Evolutionary conservation across 2,113 vertebrate genomes (phyloP).

Genomic region (Camarhynchus parvulus): DNA sequence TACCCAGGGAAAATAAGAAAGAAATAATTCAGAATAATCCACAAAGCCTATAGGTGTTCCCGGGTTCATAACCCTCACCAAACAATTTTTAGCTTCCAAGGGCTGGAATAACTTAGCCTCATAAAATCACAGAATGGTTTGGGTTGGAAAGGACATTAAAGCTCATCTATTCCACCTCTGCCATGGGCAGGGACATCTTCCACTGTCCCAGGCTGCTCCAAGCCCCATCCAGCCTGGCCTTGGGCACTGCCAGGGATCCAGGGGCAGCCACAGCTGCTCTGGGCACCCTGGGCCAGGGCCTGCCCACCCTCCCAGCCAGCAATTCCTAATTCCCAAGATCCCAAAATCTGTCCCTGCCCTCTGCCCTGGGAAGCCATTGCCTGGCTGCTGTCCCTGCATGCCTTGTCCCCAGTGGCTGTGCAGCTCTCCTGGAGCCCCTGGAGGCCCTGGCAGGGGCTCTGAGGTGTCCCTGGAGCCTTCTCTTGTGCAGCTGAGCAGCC

Average conservation of each 20-base stretch:
- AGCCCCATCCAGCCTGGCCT: fast-evolving
- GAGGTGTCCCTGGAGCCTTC: not conserved
- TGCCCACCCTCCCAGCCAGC: fast-evolving
- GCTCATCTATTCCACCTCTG: not conserved
- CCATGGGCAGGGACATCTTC: not conserved
- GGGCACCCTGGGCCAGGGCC: not conserved
- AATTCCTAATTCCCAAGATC: not conserved
- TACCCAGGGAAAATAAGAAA: not conserved
- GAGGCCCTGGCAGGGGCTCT: not conserved
- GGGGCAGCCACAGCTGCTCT: not conserved
- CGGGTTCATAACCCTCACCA: fast-evolving
- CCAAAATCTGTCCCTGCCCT: not conserved
- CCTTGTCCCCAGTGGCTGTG: not conserved
- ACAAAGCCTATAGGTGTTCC: not conserved
- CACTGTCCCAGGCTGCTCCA: fast-evolving
- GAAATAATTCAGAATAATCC: not conserved
- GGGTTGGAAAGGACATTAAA: not conserved
- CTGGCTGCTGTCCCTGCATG: not conserved
- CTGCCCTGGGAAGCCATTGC: fast-evolving
- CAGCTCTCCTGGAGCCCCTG: not conserved
- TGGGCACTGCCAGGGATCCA: not conserved
- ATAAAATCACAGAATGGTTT: not conserved
- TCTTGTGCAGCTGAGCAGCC: not conserved
- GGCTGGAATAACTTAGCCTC: not conserved
- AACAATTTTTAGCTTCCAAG: not conserved